These are phyloP conservation scores for Myathropa florea DNA, from an alignment of 2,888 invertebrate species.

Conservation along the genomic window DNA sequence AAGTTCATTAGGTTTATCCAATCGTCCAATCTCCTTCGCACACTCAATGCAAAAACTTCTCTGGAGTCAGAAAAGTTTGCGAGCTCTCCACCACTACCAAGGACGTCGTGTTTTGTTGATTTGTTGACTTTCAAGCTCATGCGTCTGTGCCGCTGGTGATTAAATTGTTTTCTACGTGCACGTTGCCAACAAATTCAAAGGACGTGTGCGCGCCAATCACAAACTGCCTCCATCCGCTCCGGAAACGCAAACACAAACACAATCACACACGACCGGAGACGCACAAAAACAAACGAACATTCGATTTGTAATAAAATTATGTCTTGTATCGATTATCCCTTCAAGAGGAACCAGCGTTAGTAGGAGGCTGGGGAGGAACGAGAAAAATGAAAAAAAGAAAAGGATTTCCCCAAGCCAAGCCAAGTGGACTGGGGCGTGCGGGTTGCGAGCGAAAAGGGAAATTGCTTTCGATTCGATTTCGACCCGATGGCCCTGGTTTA, in stretches of 20 bases:
- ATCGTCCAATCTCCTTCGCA: not conserved
- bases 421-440: not conserved
- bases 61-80: not conserved
- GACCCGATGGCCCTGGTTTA: constrained; percentile 42
- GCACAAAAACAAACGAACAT: constrained; percentile 1
- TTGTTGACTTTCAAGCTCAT: constrained; percentile 16
- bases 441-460: not conserved
- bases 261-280: not conserved
- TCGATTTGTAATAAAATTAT: constrained; percentile 48
- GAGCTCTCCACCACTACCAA: not conserved
- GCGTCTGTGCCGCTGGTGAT: constrained; percentile 17
- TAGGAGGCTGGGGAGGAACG: not conserved
- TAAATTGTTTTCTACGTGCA: constrained; percentile 32
- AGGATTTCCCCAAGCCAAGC: not conserved
- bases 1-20: not conserved
- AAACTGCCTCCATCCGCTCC: not conserved
- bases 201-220: not conserved
- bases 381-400: not conserved
- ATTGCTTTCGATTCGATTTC: constrained; percentile 51
- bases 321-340: constrained; percentile 26
- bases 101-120: not conserved
- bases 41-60: not conserved
- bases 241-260: not conserved
- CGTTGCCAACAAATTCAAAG: constrained; percentile 27
- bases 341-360: not conserved